phyloP scores from a whole-genome alignment of 2,797 vertebrate genomes.

The Pipistrellus pygmaeus region DNA sequence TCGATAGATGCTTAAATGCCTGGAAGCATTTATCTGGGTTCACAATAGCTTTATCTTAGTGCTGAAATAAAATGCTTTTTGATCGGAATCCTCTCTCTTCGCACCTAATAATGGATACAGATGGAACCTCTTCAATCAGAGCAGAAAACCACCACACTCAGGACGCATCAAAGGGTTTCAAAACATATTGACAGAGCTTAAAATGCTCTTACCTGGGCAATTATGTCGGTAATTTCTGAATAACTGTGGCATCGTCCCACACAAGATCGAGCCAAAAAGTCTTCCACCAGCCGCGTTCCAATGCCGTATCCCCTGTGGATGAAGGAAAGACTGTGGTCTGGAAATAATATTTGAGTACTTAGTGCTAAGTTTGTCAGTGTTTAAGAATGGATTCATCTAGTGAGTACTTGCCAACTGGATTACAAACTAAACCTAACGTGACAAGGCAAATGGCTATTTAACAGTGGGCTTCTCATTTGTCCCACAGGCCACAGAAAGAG shows the following conservation, averaged over 20 bases:
- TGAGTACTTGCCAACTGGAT: not conserved
- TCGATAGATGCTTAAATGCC: not conserved
- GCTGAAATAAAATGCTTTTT: slow-evolving; percentile 63
- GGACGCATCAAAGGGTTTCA: not conserved
- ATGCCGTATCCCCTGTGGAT: slow-evolving; percentile 88
- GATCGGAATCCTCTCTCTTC: slow-evolving; percentile 11
- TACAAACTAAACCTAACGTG: not conserved
- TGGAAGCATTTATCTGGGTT: slow-evolving; percentile 24
- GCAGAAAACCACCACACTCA: slow-evolving; percentile 7
- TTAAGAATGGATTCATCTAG: not conserved
- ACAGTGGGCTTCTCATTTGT: not conserved
- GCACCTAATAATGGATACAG: not conserved
- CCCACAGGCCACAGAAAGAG: not conserved
- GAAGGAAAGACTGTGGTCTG: slow-evolving; percentile 48
- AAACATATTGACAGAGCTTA: not conserved
- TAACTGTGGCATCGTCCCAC: slow-evolving; percentile 89
- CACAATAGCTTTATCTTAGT: not conserved
- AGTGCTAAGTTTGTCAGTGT: not conserved
- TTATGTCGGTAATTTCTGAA: slow-evolving; percentile 88
- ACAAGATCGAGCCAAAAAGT: slow-evolving; percentile 89
- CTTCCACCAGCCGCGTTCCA: slow-evolving; percentile 89
- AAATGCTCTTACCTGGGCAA: slow-evolving; percentile 89
- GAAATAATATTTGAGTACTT: not conserved
- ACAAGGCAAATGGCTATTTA: not conserved
- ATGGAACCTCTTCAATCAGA: not conserved